phyloP scores from a whole-genome alignment of 2,888 invertebrate species.

The Galerucella calmariensis region DNA sequence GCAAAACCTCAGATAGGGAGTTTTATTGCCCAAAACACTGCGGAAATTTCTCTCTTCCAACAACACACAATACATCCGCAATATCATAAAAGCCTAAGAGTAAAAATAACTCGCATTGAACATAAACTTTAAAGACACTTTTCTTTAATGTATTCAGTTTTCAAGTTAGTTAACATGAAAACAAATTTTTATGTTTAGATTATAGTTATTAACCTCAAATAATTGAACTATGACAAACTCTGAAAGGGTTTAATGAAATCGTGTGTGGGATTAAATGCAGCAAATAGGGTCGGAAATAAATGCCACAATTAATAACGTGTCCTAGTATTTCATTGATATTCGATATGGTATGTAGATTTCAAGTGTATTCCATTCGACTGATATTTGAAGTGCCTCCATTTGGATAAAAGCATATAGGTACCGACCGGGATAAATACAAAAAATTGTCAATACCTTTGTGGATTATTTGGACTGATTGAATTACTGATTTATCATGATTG shows the following conservation, averaged over 20 bases:
- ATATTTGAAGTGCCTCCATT: neutral
- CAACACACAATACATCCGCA: conserved; percentile 28
- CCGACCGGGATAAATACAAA: neutral
- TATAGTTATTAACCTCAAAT: neutral
- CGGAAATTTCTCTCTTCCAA: conserved; percentile 26
- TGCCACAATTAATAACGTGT: neutral
- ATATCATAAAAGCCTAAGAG: conserved; percentile 24
- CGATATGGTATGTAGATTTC: neutral
- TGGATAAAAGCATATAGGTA: neutral
- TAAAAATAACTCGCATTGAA: too few species aligned
- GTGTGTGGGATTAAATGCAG: neutral
- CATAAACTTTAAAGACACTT: too few species aligned
- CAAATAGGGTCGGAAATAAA: neutral
- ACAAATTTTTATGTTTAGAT: neutral
- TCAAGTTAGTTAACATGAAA: neutral
- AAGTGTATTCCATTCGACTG: neutral
- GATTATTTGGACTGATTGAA: too few species aligned
- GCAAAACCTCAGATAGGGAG: conserved; percentile 25
- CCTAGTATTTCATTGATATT: neutral
- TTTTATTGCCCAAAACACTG: conserved; percentile 32
- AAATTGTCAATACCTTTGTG: too few species aligned
- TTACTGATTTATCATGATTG: too few species aligned
- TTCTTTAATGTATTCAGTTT: neutral
- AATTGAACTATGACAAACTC: neutral
- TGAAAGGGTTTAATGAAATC: neutral